Base-by-base conservation (phyloP, 2,888 invertebrate genomes). In the Drosophila nigricruria region DNA sequence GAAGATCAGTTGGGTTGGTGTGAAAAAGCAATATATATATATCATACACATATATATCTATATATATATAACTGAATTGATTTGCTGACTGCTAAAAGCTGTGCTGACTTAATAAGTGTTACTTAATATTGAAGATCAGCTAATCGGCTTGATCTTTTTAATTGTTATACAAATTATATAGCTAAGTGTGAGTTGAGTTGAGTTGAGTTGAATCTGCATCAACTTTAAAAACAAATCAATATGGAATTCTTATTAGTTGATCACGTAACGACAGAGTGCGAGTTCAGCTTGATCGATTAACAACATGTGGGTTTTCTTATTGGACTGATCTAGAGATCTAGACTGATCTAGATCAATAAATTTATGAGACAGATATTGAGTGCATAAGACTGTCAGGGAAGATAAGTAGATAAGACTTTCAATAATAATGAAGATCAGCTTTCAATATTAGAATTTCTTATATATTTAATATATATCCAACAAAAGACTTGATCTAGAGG, bases 51-150 rank as follows among this genome's bases (percentile, higher is more conserved):
- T 20, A 14, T 32, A 50, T 32, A 34, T 52, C 14, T 23, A 23
- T 34, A 23, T 34, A 20, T 23, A 32, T 20, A 25, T n/a, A 43
- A 34, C 18, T 25, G 42, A 16, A 25, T 47, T 27, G 27, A 25
- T 47, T 42, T 36, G 36, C 30, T 20, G 27, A 20, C 27, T 27
- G 27, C 27, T 47, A 10, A 54, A 30, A 40, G 40, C 20, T 16
- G 30, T 23, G 10, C 32, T 14, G 27, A 58, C 25, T 58, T 58
- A 58, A 47, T 59, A 36, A 52, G 34, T 70, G 50, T 56, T 23
- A 59, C 43, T 61, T 43, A 38, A 45, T 64, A 23, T 10, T 53
- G 36, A 36, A 34, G 50, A 36, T 42, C 38, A 34, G 36, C 40
- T 52, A 20, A 62, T 14, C 23, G 16, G 20, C 27, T 45, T 47